phyloP scores from a whole-genome alignment of 2,888 invertebrate genomes.

The Pseudolycoriella hygida region DNA sequence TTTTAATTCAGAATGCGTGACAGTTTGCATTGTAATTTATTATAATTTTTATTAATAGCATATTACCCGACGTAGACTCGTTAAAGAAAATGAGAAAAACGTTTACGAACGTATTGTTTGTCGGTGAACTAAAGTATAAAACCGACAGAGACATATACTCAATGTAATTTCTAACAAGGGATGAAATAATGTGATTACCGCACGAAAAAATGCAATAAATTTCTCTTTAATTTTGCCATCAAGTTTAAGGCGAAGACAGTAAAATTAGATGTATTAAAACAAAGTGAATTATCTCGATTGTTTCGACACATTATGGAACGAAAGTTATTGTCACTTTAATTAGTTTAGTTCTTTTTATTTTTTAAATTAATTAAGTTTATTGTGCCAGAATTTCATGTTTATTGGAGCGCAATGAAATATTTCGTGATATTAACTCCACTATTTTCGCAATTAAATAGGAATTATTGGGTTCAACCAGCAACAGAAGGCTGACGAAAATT shows the following conservation, averaged over 20 bases:
- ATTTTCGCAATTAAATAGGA: not conserved
- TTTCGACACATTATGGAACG: not conserved
- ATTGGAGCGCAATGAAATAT: not conserved
- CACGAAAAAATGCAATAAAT: conserved; percentile 1
- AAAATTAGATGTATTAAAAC: not conserved
- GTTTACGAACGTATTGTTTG: too few relatives aligned
- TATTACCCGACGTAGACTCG: too few relatives aligned
- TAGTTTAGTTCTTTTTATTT: not conserved
- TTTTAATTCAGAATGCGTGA: not conserved
- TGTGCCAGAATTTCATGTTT: not conserved
- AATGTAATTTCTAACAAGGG: not conserved
- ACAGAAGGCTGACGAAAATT: not conserved
- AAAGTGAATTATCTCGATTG: too few relatives aligned
- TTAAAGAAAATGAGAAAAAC: too few relatives aligned
- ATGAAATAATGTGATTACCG: not conserved
- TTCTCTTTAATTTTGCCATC: not conserved
- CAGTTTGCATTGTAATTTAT: not conserved
- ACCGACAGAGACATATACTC: too few relatives aligned
- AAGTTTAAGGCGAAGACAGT: too few relatives aligned
- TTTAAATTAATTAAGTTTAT: not conserved
- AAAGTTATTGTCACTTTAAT: conserved; percentile 1
- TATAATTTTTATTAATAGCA: too few relatives aligned
- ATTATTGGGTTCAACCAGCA: not conserved
- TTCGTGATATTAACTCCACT: too few relatives aligned
- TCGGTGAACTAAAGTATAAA: too few relatives aligned